Conservation (phyloP, 2,888 invertebrate species). For the Baccha elongata region DNA sequence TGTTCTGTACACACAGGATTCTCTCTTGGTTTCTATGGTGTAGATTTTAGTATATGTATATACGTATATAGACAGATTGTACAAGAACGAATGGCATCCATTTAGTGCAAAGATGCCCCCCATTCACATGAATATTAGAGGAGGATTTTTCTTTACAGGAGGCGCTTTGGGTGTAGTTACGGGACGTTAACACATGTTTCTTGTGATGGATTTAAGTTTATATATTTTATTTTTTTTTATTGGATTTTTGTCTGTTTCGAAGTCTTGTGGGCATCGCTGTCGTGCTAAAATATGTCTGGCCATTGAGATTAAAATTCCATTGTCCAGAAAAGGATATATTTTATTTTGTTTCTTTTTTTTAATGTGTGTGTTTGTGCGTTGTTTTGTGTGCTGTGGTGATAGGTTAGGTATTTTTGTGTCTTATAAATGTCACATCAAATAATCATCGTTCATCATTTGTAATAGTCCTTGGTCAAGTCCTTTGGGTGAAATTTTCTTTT, state of each 20-base stretch:
- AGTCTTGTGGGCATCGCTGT: constrained; percentile 15
- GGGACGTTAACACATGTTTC: constrained; percentile 57
- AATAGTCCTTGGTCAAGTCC: background rate
- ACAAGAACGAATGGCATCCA: constrained; percentile 30
- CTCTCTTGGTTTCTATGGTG: background rate
- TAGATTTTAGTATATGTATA: background rate
- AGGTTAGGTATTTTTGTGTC: constrained; percentile 27
- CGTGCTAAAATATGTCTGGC: background rate
- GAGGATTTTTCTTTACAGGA: constrained; percentile 25
- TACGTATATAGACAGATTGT: background rate
- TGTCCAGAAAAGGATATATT: constrained; percentile 1
- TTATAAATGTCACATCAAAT: constrained; percentile 27
- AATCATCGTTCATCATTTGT: constrained; percentile 20
- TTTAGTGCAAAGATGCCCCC: constrained; percentile 25
- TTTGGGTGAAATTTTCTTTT: too few species aligned
- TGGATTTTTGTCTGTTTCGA: constrained; percentile 13
- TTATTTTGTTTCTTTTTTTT: background rate
- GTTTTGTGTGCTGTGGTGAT: background rate
- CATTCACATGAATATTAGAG: constrained; percentile 41
- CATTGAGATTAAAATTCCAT: constrained; percentile 22
- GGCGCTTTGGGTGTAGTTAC: constrained; percentile 5
- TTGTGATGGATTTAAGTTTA: constrained; percentile 38
- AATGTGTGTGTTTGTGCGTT: too few species aligned
- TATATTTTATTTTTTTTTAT: background rate
- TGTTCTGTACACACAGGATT: constrained; percentile 35